Evolutionary conservation across 35 echinoderm and acorn worm genomes (phyloP).

Genomic region (Nesometra sesokonis): DNA sequence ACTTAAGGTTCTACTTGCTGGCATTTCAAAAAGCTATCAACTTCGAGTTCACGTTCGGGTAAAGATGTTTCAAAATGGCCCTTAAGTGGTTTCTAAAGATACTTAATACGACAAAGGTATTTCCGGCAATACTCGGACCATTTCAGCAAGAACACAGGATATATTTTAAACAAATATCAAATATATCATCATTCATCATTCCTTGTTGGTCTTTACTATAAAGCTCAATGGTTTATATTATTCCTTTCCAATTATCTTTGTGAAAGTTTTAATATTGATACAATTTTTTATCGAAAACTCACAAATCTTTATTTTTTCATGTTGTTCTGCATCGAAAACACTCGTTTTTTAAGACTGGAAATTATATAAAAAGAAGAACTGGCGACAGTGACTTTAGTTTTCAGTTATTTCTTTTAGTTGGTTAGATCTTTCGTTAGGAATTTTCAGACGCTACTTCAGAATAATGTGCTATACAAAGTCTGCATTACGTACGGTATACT

Average conservation of each 20-base stretch:
- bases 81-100: not conserved
- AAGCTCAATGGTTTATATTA: not conserved
- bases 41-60: not conserved
- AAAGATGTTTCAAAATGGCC: not conserved
- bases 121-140: not conserved
- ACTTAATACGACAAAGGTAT: not conserved
- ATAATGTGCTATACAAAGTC: no score
- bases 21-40: not conserved
- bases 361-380: no score
- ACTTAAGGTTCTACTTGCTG: not conserved
- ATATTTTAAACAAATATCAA: not conserved
- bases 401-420: no score
- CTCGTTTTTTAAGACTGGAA: no score
- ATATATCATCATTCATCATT: not conserved
- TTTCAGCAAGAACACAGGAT: not conserved
- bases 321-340: no score
- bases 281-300: not conserved
- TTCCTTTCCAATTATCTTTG: not conserved
- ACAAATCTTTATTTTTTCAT: no score
- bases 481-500: no score
- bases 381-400: no score
- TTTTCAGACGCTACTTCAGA: no score
- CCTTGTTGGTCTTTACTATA: not conserved
- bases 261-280: not conserved
- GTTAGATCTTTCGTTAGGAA: no score